Conservation (phyloP, 2,888 invertebrate genomes). For the Lasioglossum leucozonium region DNA sequence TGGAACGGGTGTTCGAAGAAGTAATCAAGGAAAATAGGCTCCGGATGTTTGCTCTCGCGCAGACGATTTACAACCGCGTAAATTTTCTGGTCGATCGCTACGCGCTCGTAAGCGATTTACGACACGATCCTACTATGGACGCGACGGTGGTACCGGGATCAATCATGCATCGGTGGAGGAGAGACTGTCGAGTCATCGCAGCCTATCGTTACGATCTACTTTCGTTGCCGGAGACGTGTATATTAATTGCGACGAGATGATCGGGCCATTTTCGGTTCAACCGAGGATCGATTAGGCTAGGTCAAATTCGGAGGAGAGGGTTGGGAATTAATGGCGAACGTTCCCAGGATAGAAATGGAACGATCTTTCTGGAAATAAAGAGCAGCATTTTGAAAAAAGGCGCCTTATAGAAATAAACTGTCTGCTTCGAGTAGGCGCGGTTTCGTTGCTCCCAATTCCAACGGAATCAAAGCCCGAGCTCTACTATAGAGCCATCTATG, state of each 20-base stretch:
- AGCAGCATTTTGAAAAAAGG: background rate
- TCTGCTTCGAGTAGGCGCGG: background rate
- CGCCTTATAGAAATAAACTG: background rate
- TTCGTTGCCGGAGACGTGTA: background rate
- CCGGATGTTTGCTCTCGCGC: conserved; percentile 56
- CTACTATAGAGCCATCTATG: background rate
- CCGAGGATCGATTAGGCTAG: background rate
- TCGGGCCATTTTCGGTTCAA: background rate
- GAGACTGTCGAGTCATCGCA: background rate
- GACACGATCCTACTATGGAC: conserved; percentile 60
- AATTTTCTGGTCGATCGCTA: conserved; percentile 61
- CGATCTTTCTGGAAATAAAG: background rate
- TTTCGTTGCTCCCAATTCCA: background rate
- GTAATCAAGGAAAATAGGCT: conserved; percentile 33
- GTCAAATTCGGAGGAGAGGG: background rate
- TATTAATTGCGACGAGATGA: background rate
- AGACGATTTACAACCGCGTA: conserved; percentile 66
- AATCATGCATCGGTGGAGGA: conserved; percentile 33
- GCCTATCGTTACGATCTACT: background rate
- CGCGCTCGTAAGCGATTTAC: conserved; percentile 63
- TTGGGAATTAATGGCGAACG: background rate
- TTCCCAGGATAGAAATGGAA: background rate
- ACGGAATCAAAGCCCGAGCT: background rate
- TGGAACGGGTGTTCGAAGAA: conserved; percentile 19
- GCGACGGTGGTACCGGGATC: conserved; percentile 41